A percentile compares a stretch with the other conserved stretches of the same genome.
Evolutionary conservation across 2,113 vertebrate genomes (phyloP).

Genomic region (Catharus fuscescens): DNA sequence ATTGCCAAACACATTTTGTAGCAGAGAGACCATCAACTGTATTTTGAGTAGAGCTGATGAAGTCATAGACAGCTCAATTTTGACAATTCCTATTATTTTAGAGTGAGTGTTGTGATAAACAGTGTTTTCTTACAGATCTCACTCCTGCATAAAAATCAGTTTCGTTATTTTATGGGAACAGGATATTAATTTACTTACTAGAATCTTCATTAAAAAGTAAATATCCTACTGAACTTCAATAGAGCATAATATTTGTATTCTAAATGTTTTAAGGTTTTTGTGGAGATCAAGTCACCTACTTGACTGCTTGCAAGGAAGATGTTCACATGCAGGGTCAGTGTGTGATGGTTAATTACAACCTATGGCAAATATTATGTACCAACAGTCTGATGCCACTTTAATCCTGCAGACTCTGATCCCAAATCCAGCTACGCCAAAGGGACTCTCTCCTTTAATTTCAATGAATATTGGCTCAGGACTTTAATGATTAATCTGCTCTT

Average conservation of each 20-base stretch:
- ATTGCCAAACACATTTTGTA: background rate
- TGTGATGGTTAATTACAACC: background rate
- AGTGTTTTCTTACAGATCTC: background rate
- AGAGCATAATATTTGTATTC: background rate
- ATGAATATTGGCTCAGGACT: background rate
- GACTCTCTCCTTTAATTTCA: background rate
- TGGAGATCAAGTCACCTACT: background rate
- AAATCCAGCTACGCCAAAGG: background rate
- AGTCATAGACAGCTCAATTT: background rate
- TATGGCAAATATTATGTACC: fast-evolving
- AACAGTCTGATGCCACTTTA: background rate
- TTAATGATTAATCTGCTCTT: background rate
- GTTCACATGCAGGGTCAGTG: background rate
- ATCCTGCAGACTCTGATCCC: background rate
- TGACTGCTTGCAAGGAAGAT: background rate
- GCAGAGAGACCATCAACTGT: background rate
- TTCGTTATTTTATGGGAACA: background rate
- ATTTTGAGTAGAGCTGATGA: background rate
- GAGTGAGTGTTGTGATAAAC: background rate
- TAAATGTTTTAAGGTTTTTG: background rate
- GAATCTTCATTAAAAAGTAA: background rate
- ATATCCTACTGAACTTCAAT: background rate
- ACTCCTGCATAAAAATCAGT: background rate
- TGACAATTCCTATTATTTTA: background rate
- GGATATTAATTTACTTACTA: background rate